phyloP scores from a whole-genome alignment of 2,888 invertebrate species.

The Melieria crassipennis region DNA sequence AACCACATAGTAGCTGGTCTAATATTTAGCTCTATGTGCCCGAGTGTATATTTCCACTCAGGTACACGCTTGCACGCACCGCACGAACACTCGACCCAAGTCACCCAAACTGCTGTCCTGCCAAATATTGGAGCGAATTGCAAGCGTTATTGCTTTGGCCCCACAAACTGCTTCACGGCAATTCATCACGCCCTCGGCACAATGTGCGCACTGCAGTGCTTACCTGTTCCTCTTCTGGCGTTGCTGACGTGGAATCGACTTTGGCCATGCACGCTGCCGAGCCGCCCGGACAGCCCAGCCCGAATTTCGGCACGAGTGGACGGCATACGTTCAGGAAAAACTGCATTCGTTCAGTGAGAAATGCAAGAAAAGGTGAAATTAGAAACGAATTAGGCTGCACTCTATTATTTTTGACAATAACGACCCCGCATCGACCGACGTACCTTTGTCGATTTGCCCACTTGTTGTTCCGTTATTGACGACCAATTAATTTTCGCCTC shows the following conservation, averaged over 20 bases:
- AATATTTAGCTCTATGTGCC: too few relatives aligned
- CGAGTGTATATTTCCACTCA: too few relatives aligned
- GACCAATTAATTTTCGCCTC: slow-evolving; percentile 59
- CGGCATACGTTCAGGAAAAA: slow-evolving; percentile 65
- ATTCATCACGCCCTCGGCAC: neutral
- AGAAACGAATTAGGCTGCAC: neutral
- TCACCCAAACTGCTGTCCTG: too few relatives aligned
- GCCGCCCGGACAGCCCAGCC: slow-evolving; percentile 63
- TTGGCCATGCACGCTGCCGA: slow-evolving; percentile 63
- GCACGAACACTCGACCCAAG: neutral
- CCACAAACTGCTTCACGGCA: neutral
- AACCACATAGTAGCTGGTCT: too few relatives aligned
- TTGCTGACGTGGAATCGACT: slow-evolving; percentile 52
- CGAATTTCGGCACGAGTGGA: slow-evolving; percentile 63
- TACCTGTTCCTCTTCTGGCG: slow-evolving; percentile 63
- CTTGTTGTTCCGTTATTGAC: slow-evolving; percentile 49
- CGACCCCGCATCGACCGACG: slow-evolving; percentile 31
- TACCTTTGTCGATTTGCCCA: slow-evolving; percentile 60
- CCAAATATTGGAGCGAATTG: too few relatives aligned
- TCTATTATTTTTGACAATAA: neutral
- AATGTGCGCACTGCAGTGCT: slow-evolving; percentile 39
- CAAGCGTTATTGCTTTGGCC: neutral
- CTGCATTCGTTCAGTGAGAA: slow-evolving; percentile 41
- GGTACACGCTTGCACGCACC: neutral
- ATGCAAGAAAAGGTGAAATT: slow-evolving; percentile 7